Conservation (phyloP, 2,888 invertebrate genomes). For the Drosophila recens region DNA sequence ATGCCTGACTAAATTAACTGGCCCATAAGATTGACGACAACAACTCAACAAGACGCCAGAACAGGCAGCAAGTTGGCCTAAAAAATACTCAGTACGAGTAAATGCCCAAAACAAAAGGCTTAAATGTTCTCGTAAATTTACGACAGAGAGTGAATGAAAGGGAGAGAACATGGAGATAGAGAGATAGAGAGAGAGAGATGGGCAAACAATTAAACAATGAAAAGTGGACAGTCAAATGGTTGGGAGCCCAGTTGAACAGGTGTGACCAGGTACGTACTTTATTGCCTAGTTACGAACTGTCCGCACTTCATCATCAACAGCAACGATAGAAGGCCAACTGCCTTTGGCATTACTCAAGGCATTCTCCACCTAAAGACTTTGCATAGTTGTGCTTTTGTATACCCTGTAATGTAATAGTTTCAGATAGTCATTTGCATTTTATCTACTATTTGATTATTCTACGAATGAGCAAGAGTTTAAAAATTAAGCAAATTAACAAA, state of each 20-base stretch:
- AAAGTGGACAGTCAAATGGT: conserved; percentile 67
- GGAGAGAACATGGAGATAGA: background rate
- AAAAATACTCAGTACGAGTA: conserved; percentile 30
- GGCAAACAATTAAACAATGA: conserved; percentile 73
- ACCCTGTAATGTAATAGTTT: conserved; percentile 30
- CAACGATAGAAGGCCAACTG: conserved; percentile 38
- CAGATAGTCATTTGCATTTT: background rate
- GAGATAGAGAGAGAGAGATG: conserved; percentile 6
- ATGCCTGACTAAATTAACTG: conserved; percentile 64
- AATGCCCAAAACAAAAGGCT: conserved; percentile 44
- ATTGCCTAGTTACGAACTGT: conserved; percentile 69
- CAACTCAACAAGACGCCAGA: conserved; percentile 31
- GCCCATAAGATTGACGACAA: conserved; percentile 63
- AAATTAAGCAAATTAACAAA: no score
- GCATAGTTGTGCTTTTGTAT: conserved; percentile 10
- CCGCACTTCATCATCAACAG: conserved; percentile 61
- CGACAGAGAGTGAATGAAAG: background rate
- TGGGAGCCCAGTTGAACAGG: conserved; percentile 52
- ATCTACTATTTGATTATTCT: no score
- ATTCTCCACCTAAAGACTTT: background rate
- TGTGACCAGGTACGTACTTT: conserved; percentile 62
- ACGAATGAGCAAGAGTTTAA: no score
- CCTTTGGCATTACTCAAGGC: conserved; percentile 46
- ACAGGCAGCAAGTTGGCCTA: conserved; percentile 21
- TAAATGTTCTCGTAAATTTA: conserved; percentile 63